Evolutionary conservation across 2,113 vertebrate genomes (phyloP), one percentile per base, ranked within the genome.

Genomic region (Tonatia bakeri): DNA sequence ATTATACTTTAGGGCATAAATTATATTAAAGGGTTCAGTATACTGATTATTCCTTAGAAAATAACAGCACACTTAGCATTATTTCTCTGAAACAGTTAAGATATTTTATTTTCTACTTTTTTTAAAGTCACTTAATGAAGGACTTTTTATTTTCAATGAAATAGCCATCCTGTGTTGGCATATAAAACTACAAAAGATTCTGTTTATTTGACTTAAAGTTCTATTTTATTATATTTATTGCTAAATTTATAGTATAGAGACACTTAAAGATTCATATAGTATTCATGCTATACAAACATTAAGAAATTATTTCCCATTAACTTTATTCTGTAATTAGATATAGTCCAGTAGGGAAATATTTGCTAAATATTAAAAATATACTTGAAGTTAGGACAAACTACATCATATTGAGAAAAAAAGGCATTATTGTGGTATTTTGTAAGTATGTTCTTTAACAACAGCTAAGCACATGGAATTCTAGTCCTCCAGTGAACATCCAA

Each of bases 1-100:
- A 89, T 93, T 96, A 38, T 88, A 69, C 67, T 50, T 82, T 84
- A 87, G 26, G 87, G 56, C 9, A 90, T 94, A 84, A 64, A 87
- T 70, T 94, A 0, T 69, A 47, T 73, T 96, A 94, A n/a, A 80
- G 11, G 1, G 13, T 54, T 94, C 7, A 87, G 7, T 54, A 79
- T 14, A 54, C 7, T 90, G 40, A 94, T 85, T 96, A 56, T 80
- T 65, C 38, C 19, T 95, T 13, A 90, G 67, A 76, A 96, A 91
- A 70, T 50, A 75, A 85, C 87, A 85, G 4, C 10, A 86, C 5
- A 65, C 13, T 43, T 75, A 59, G 15, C 7, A 61, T 69, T 65
- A 75, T 75, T 87, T 87, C 61, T 83, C 75, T 77, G 65, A 75
- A 69, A 90, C 69, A 73, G 31, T 9, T 33, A 3, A 56, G 1